phyloP scores from a whole-genome alignment of 37 sponge, comb jelly and placozoan species.

The Spongilla lacustris region DNA sequence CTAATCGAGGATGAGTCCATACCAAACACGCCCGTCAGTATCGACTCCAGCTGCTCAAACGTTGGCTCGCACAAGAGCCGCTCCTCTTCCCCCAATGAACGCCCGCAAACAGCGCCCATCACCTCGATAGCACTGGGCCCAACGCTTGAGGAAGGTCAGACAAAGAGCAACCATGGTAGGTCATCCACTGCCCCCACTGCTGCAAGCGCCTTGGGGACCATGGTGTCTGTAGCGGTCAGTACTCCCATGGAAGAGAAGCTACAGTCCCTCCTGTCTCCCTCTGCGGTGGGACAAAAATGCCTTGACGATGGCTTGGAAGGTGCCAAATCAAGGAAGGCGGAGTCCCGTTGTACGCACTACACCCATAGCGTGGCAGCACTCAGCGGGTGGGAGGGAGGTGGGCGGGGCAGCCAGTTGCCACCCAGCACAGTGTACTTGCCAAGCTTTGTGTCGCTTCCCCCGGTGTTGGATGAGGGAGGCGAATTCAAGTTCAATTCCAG shows the following conservation, averaged over 20 bases:
- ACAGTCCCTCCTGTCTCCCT: slow-evolving; percentile 8
- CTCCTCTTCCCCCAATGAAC: neutral
- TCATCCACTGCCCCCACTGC: neutral
- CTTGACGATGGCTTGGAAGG: neutral
- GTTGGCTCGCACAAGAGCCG: neutral
- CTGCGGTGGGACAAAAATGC: neutral
- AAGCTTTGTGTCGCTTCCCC: slow-evolving; percentile 47
- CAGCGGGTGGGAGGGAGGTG: slow-evolving; percentile 30
- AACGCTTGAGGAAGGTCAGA: too few relatives aligned
- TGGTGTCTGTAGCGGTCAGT: neutral
- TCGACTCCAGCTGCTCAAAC: slow-evolving; percentile 4
- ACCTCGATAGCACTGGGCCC: neutral
- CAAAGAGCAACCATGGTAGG: neutral
- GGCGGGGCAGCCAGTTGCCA: slow-evolving; percentile 59
- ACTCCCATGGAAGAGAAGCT: slow-evolving; percentile 15
- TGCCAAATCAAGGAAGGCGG: slow-evolving; percentile 12
- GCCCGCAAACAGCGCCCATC: neutral
- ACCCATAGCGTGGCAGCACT: slow-evolving; percentile 69
- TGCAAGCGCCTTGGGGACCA: neutral
- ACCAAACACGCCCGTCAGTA: slow-evolving; percentile 27
- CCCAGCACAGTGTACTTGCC: slow-evolving; percentile 58
- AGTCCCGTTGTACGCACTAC: slow-evolving; percentile 59
- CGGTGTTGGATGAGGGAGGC: slow-evolving; percentile 23
- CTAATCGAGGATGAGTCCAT: slow-evolving; percentile 60
- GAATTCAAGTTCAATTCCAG: neutral